Percentiles rank a stretch among this genome's conserved stretches.
These are phyloP conservation scores for Muscicapa adusta DNA, from an alignment of 2,113 vertebrate species.

Conservation along the genomic window DNA sequence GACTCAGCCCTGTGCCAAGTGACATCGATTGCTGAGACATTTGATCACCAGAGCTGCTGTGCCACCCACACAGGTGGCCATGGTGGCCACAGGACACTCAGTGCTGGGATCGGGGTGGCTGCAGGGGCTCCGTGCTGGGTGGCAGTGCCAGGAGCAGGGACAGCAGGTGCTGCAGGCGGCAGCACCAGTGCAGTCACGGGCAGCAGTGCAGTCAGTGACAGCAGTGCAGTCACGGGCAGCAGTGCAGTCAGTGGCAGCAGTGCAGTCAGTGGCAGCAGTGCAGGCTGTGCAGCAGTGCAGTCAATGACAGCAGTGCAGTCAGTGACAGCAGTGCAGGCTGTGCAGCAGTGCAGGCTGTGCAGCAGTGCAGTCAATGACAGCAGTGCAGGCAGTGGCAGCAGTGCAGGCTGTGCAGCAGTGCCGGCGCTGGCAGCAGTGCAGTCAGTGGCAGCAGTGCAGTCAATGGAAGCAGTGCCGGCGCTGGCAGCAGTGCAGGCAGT, in stretches of 20 bases:
- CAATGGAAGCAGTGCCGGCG: background rate
- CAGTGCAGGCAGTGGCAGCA: no score
- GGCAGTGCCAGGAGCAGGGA: background rate
- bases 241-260: no score
- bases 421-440: no score
- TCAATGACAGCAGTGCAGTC: no score
- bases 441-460: background rate
- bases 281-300: no score
- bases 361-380: no score
- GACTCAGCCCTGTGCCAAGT: background rate
- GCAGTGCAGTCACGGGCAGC: no score
- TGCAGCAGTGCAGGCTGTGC: background rate
- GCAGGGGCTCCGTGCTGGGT: background rate
- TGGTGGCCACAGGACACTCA: background rate
- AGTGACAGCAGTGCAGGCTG: background rate
- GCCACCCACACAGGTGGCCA: background rate
- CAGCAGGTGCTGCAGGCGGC: no score
- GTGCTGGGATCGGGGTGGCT: background rate
- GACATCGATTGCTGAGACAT: fast-evolving
- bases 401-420: no score
- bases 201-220: background rate
- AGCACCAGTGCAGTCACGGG: background rate
- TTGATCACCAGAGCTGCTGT: background rate
- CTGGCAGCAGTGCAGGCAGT: no score
- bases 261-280: background rate